Evolutionary conservation across 2,797 vertebrate genomes (phyloP), one percentile per base, ranked within the genome.

Genomic region (Steatocranus sp.): DNA sequence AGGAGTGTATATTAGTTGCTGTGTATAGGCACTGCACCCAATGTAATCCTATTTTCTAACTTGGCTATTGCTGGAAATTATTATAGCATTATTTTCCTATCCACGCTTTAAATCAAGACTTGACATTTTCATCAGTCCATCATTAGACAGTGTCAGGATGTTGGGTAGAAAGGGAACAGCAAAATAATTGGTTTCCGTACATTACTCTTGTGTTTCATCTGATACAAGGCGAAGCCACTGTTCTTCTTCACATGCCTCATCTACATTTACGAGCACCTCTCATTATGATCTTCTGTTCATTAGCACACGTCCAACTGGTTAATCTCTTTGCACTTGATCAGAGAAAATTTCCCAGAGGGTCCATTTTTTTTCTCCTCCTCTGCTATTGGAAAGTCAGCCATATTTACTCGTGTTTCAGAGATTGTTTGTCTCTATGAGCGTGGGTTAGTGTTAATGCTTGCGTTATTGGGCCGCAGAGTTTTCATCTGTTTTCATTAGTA

Each of bases 261-360:
- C 90, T 92, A 73, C 91, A 92, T 92, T 92, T 93, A 92, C 87
- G 75, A 93, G 91, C 90, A 50, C 66, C 88, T 91, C 90, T 89
- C 90, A 91, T 95, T 92, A 90, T 92, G 88, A 94, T 92, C 89
- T 88, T 82, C 86, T 90, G 89, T 91, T 93, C 92, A 92, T 93
- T 93, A 93, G 92, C 89, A 88, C 93, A 90, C 83, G 54, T 94
- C 91, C 91, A 91, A 91, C 90, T 92, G 86, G 88, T 93, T 93
- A 93, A 94, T 95, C 92, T 94, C 89, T 92, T 89, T 88, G 89
- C 90, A 86, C 86, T 92, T 92, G 90, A 94, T 93, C 93, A 89
- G 78, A 90, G 89, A 81, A 92, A 88, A 94, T 94, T 94, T 94
- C 93, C 93, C 94, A 91, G 54, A 87, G 91, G 90, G 87, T 79